Evolutionary conservation across 2,888 invertebrate species (phyloP).

Genomic region (Nemurella pictetii): DNA sequence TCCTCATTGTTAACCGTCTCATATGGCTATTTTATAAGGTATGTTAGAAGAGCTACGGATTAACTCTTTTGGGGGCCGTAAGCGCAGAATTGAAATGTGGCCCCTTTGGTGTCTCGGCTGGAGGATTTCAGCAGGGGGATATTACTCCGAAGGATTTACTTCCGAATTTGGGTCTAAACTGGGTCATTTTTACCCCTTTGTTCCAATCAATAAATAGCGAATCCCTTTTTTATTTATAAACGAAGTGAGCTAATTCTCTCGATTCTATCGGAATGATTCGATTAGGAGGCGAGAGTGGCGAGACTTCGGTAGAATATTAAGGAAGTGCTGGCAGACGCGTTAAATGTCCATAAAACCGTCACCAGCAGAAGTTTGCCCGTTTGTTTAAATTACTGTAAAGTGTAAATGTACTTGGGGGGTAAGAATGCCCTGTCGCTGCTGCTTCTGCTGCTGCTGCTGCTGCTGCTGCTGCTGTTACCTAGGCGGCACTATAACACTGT

Average conservation of each 20-base stretch:
- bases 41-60: conserved; percentile 11
- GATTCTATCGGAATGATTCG: conserved; percentile 15
- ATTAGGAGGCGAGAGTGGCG: neutral
- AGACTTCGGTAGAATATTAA: conserved; percentile 20
- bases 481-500: neutral
- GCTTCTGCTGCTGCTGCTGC: neutral
- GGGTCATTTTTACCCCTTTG: neutral
- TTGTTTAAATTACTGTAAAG: conserved; percentile 23
- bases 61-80: conserved; percentile 28
- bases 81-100: conserved; percentile 31
- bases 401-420: conserved; percentile 20
- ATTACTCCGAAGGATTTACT: conserved; percentile 1
- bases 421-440: conserved; percentile 3
- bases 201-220: conserved; percentile 1
- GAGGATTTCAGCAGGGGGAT: neutral
- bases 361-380: conserved; percentile 21
- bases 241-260: neutral
- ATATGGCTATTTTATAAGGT: conserved; percentile 18
- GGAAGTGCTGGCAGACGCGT: conserved; percentile 7
- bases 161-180: conserved; percentile 8
- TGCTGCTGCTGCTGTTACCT: neutral
- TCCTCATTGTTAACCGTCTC: conserved; percentile 22
- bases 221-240: neutral
- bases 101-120: conserved; percentile 7
- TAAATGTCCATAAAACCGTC: conserved; percentile 23